phyloP scores from a whole-genome alignment of 2,113 vertebrate genomes.

The Gobio gobio region DNA sequence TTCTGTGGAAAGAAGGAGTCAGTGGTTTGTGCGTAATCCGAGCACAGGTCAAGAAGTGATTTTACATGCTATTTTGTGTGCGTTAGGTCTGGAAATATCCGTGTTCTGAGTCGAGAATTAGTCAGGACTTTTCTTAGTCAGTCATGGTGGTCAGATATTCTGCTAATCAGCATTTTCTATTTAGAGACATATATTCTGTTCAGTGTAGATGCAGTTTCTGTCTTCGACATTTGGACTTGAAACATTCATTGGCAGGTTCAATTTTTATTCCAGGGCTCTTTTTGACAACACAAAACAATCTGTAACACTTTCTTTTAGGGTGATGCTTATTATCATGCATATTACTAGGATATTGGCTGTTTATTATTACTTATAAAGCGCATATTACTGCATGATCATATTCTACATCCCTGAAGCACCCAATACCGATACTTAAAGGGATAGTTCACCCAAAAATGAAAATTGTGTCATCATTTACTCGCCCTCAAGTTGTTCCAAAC shows the following conservation, averaged over 20 bases:
- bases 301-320: no score
- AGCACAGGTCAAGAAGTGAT: neutral
- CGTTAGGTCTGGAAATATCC: neutral
- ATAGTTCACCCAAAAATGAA: no score
- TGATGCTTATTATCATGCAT: no score
- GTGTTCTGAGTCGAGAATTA: neutral
- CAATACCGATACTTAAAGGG: no score
- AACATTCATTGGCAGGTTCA: no score
- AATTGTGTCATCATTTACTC: no score
- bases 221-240: neutral
- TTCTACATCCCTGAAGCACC: no score
- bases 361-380: no score
- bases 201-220: neutral
- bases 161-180: conserved; percentile 5
- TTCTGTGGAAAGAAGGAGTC: neutral
- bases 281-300: neutral
- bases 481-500: no score
- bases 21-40: neutral
- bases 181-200: neutral
- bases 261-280: neutral
- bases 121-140: neutral
- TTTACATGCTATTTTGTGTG: neutral
- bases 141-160: conserved; percentile 22
- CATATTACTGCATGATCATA: no score
- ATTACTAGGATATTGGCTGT: no score